These are phyloP conservation scores for Xiphydria camelus DNA, from an alignment of 2,888 invertebrate species.

Conservation along the genomic window DNA sequence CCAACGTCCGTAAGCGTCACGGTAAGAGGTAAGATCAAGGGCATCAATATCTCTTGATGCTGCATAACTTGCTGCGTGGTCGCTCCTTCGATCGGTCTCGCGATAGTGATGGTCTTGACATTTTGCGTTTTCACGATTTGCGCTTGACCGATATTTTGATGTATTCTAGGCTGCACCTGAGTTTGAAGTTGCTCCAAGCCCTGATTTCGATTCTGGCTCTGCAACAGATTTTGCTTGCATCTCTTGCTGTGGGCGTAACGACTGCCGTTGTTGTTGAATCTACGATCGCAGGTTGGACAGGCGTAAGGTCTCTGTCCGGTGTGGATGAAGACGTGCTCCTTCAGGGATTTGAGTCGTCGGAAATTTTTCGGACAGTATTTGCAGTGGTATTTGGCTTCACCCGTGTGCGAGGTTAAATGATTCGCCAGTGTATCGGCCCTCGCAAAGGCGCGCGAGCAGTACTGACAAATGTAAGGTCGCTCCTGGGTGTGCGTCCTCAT, in stretches of 20 bases:
- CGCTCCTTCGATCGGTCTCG: conserved; percentile 42
- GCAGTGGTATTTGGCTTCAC: conserved; percentile 55
- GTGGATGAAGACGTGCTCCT: conserved; percentile 55
- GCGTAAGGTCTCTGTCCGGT: conserved; percentile 56
- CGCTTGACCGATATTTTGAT: conserved; percentile 24
- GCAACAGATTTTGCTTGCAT: conserved; percentile 51
- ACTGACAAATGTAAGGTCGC: conserved; percentile 54
- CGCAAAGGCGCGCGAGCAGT: conserved; percentile 52
- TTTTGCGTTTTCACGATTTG: conserved; percentile 48
- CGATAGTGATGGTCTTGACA: conserved; percentile 53
- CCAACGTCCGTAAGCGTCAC: conserved; percentile 52
- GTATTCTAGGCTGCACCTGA: conserved; percentile 30
- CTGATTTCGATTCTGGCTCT: conserved; percentile 31
- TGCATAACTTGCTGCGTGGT: conserved; percentile 45
- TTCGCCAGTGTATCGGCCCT: conserved; percentile 54
- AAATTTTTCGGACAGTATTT: conserved; percentile 55
- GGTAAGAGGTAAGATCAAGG: conserved; percentile 50
- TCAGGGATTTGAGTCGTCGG: conserved; percentile 49
- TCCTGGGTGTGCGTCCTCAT: conserved; percentile 56
- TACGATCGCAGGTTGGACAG: conserved; percentile 53
- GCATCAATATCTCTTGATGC: conserved; percentile 54
- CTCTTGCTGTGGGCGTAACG: conserved; percentile 55
- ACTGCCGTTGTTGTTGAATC: conserved; percentile 55
- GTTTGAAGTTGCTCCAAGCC: conserved; percentile 30
- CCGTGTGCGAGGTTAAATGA: conserved; percentile 54